phyloP scores from a whole-genome alignment of 1,140 invertebrate species.

The Drosophila triauraria region DNA sequence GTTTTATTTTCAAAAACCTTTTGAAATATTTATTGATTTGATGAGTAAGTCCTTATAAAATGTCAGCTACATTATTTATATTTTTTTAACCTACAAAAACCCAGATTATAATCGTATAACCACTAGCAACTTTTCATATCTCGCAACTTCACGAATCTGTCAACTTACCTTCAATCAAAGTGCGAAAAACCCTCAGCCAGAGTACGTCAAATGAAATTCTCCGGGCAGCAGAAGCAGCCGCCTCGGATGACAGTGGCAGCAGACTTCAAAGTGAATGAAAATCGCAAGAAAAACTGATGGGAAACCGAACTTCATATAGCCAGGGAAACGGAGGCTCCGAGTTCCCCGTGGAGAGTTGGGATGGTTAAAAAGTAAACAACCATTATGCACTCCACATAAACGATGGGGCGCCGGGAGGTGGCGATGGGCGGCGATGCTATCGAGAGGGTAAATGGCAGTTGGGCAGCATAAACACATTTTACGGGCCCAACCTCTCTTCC shows the following conservation, averaged over 20 bases:
- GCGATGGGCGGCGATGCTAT: slow-evolving; percentile 32
- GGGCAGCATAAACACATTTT: slow-evolving; percentile 80
- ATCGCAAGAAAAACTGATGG: slow-evolving; percentile 44
- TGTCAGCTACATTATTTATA: not conserved
- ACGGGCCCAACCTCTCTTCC: slow-evolving; percentile 42
- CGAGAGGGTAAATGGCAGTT: slow-evolving; percentile 68
- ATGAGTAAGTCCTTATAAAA: no score
- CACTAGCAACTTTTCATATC: no score
- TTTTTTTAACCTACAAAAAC: not conserved
- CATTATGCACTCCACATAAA: slow-evolving; percentile 81
- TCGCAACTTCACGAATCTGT: no score
- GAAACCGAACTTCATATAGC: slow-evolving; percentile 33
- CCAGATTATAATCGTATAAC: no score
- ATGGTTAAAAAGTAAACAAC: slow-evolving; percentile 80
- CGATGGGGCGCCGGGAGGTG: slow-evolving; percentile 30
- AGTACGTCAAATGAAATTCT: slow-evolving; percentile 31
- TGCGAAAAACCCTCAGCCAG: slow-evolving; percentile 8
- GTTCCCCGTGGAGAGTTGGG: slow-evolving; percentile 15
- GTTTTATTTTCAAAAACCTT: not conserved
- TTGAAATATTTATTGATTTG: not conserved
- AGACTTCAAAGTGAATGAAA: slow-evolving; percentile 78
- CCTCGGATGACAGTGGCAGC: slow-evolving; percentile 52
- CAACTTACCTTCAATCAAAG: slow-evolving; percentile 21
- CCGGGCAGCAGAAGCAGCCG: slow-evolving; percentile 18
- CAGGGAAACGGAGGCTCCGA: not conserved